phyloP scores from a whole-genome alignment of 2,797 vertebrate species.

The Trichosurus vulpecula region DNA sequence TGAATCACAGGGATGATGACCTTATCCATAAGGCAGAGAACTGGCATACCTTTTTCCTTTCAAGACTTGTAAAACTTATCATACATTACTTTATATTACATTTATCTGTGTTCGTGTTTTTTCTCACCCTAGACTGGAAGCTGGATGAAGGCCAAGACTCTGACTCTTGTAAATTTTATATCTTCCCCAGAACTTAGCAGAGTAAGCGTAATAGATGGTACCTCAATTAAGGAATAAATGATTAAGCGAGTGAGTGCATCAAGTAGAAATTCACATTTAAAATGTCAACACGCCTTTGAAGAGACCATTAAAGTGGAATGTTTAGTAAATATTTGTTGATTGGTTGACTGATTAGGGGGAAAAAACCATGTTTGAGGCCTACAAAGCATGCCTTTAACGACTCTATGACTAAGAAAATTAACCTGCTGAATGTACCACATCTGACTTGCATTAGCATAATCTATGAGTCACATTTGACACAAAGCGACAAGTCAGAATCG shows the following conservation, averaged over 20 bases:
- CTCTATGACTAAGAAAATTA: constrained; percentile 20
- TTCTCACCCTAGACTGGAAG: background rate
- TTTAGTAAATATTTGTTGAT: constrained; percentile 49
- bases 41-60: background rate
- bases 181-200: background rate
- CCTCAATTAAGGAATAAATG: background rate
- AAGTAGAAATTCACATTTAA: constrained; percentile 45
- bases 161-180: background rate
- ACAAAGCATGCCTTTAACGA: constrained; percentile 11
- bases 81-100: background rate
- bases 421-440: constrained; percentile 21
- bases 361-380: constrained; percentile 32
- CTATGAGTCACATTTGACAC: constrained; percentile 20
- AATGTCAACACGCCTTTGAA: constrained; percentile 59
- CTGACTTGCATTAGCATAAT: background rate
- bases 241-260: background rate
- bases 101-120: background rate
- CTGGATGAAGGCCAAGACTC: background rate
- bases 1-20: background rate
- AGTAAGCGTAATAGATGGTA: background rate
- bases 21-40: background rate
- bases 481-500: constrained; percentile 4
- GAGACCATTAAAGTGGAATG: constrained; percentile 50
- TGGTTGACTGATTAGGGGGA: background rate
- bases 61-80: background rate